Conservation (phyloP, 2,888 invertebrate species). For the Amiota mariae region DNA sequence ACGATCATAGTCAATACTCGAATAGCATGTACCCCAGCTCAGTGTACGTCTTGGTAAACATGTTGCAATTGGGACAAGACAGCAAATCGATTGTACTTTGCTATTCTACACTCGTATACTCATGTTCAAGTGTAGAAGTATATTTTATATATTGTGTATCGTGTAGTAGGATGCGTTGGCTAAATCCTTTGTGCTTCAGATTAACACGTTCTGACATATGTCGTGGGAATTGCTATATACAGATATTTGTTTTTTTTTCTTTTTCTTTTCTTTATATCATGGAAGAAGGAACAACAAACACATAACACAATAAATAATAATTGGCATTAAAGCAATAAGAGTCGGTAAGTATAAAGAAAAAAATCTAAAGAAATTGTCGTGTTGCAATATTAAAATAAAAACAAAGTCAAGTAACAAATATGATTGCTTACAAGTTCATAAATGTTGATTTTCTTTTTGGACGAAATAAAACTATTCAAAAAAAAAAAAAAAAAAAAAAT, state of each 20-base stretch:
- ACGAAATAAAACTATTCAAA: no score
- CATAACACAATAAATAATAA: slow-evolving; percentile 19
- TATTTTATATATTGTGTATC: slow-evolving; percentile 1
- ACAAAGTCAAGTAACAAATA: no score
- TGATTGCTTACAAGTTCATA: no score
- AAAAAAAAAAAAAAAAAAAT: no score
- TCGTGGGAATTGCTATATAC: slow-evolving; percentile 17
- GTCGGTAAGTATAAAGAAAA: neutral
- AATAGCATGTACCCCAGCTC: no score
- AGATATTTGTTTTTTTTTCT: neutral
- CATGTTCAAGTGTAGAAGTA: slow-evolving; percentile 33
- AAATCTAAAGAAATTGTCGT: no score
- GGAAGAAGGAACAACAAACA: neutral
- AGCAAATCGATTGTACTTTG: slow-evolving; percentile 14
- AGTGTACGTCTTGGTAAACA: neutral
- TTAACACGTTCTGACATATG: slow-evolving; percentile 56
- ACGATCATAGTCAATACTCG: no score
- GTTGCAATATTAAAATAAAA: no score
- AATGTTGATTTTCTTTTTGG: no score
- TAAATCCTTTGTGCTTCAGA: slow-evolving; percentile 62
- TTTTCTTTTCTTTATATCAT: neutral
- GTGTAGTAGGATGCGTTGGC: slow-evolving; percentile 33
- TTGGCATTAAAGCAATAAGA: slow-evolving; percentile 16
- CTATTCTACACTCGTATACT: slow-evolving; percentile 31
- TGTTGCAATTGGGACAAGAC: slow-evolving; percentile 4